Base-by-base conservation (phyloP, 2,113 vertebrate genomes). In the Callochromis pleurospilus region DNA sequence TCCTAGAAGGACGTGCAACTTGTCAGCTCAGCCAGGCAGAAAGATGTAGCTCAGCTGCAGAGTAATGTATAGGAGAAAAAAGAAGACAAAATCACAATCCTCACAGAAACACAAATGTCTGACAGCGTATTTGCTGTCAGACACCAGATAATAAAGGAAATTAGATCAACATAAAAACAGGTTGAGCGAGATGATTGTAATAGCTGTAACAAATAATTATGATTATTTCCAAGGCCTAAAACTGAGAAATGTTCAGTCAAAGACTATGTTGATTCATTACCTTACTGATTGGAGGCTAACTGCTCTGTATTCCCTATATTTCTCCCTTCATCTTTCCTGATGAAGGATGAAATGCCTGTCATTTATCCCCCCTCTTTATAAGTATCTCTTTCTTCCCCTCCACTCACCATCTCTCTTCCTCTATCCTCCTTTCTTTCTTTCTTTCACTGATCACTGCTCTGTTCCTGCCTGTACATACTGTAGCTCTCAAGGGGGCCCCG, bases 21-120 rank as follows among this genome's bases (percentile, higher is more conserved):
- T 91, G 86, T 92, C 79, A 70, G 87, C 80, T 94, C 94, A 96
- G 84, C 70, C 92, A 93, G 79, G 95, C 92, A 92, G 95, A 96
- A 95, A 95, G 91, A 96, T 95, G 93, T 94, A 95, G 96, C 94
- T 92, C 93, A 95, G 94, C 93, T 91, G 91, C 91, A 92, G 80
- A 91, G 93, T 91, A 95, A 91, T 7, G 11, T 40, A n/a, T 33
- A 36, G 33, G 31, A 65, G 33, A 21, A 45, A 55, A 53, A 6
- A 55, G 26, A 54, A 92, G 29, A 84, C 84, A 82, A 68, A 90
- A 90, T 92, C 87, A 92, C 56, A 60, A 17, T 86, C 68, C 83
- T 87, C 68, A 83, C 24, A 79, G 70, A 83, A 88, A 90, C 73
- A 80, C 89, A 91, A 81, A 86, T 75, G 89, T 91, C 81, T 86